Evolutionary conservation across 1,140 invertebrate species (phyloP), one percentile per base, ranked within the genome.

Genomic region (Drosophila ohnishii): DNA sequence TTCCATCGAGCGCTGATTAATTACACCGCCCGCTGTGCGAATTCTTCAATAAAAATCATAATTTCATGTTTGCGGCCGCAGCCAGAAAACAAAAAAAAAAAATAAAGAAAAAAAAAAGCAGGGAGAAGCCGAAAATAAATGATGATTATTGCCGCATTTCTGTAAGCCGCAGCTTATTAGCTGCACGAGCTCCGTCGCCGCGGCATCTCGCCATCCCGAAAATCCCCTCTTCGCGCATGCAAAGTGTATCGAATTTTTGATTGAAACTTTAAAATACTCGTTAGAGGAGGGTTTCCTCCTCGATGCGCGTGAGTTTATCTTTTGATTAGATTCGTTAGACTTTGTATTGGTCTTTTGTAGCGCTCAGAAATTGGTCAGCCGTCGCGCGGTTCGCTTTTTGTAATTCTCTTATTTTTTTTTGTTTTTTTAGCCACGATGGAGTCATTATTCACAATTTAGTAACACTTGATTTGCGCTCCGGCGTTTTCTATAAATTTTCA

Each of bases 41-140:
- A 88, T 88, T 88, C 84, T 86, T 88, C 84, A 88, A 88, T 88
- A 88, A 88, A 88, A 88, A 88, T 89, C 85, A 87, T 87, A 87
- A 87, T 88, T 88, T 88, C 80, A 69, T 85, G 81, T 85, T 85
- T 78, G 74, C 77, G 81, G 78, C 78, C 75, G 13, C 44, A 53
- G 47, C 74, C 34, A 55, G 62, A 57, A 78, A 76, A 60, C 28
- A 55, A 75, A 65, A 66, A 50, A 34, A 48, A 71, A 10, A 59
- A 28, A 45, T 30, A 70, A 39, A 2, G n/a, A 48, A n/a, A n/a
- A 48, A 48, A 30, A 35, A 34, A n/a, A 37, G 8, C 28, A 34
- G 39, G 39, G 42, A 48, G 65, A 59, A 71, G 40, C 65, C 51
- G 44, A 72, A 72, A 73, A 73, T 87, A 80, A 88, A 85, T 89